Percentiles rank a stretch among this genome's conserved stretches.
Conservation (phyloP, 64 coral and sea anemone genomes). For the Stichodactyla helianthus region DNA sequence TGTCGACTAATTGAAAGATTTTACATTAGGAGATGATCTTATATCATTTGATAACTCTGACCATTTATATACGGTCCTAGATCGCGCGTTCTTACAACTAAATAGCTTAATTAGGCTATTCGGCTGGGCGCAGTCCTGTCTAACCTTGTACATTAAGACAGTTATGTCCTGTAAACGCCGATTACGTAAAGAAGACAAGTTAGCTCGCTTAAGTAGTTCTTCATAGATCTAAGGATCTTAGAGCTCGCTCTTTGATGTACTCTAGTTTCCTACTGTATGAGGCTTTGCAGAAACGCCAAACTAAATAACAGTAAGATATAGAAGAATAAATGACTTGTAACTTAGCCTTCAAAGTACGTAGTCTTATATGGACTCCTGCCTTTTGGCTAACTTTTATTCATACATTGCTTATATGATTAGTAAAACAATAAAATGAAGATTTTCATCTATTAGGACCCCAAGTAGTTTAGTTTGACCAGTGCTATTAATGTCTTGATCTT, state of each 20-base stretch:
- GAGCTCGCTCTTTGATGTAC: constrained; percentile 21
- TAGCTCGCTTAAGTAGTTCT: too few relatives aligned
- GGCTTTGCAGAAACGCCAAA: constrained; percentile 10
- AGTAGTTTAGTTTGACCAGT: not conserved
- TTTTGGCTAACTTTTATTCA: constrained; percentile 8
- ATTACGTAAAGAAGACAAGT: too few relatives aligned
- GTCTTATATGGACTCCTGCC: not conserved
- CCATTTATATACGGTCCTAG: too few relatives aligned
- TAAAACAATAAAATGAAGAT: constrained; percentile 14
- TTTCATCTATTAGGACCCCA: constrained; percentile 3
- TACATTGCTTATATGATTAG: not conserved
- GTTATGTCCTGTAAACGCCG: too few relatives aligned
- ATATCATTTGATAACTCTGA: too few relatives aligned
- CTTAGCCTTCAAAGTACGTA: constrained; percentile 13
- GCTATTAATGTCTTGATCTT: not conserved
- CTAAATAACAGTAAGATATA: constrained; percentile 10
- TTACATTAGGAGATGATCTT: too few relatives aligned
- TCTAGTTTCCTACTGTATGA: constrained; percentile 26
- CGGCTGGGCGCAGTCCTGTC: too few relatives aligned
- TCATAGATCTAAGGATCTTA: not conserved
- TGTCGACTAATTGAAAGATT: too few relatives aligned
- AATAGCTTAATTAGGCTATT: too few relatives aligned
- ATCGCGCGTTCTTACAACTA: too few relatives aligned
- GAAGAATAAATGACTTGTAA: constrained; percentile 25
- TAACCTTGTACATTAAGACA: too few relatives aligned